Evolutionary conservation across 2,113 vertebrate species (phyloP).

Genomic region (Asarcornis scutulata): DNA sequence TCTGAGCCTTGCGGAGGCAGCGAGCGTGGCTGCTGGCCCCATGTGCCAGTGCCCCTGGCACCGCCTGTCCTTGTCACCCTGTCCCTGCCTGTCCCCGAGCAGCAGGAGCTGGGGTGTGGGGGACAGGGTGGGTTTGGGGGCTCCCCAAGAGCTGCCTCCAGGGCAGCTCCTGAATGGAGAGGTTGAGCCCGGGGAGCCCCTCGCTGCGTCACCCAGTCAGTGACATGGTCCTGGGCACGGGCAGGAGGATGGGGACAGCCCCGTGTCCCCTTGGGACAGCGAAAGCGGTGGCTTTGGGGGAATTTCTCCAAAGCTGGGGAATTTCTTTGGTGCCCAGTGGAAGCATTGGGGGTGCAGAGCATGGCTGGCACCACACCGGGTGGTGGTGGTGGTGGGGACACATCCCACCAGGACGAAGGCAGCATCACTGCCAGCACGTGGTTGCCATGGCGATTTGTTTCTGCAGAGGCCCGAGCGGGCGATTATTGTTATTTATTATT

Average conservation of each 20-base stretch:
- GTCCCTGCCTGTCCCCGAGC: not conserved
- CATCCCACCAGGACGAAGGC: not conserved
- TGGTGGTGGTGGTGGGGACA: not conserved
- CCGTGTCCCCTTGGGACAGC: too few species aligned
- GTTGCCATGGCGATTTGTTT: slow-evolving; percentile 12
- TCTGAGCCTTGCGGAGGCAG: not conserved
- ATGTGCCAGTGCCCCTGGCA: not conserved
- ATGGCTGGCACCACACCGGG: too few species aligned
- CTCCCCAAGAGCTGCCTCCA: too few species aligned
- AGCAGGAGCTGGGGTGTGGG: too few species aligned
- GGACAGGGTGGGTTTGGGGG: too few species aligned
- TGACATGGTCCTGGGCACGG: too few species aligned
- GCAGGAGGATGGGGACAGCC: too few species aligned
- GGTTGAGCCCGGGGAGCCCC: too few species aligned
- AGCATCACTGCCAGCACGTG: not conserved
- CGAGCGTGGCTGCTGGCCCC: not conserved
- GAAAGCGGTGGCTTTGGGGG: too few species aligned
- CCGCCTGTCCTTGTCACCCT: not conserved
- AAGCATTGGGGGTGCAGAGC: not conserved
- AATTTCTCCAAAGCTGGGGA: not conserved
- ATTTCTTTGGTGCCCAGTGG: too few species aligned
- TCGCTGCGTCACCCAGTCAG: too few species aligned
- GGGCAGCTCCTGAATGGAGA: too few species aligned
- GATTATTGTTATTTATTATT: slow-evolving; percentile 16
- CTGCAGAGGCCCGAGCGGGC: not conserved